A percentile compares a stretch with the other conserved stretches of the same genome.
Conservation (phyloP, 2,113 vertebrate genomes). For the Myxocyprinus asiaticus region DNA sequence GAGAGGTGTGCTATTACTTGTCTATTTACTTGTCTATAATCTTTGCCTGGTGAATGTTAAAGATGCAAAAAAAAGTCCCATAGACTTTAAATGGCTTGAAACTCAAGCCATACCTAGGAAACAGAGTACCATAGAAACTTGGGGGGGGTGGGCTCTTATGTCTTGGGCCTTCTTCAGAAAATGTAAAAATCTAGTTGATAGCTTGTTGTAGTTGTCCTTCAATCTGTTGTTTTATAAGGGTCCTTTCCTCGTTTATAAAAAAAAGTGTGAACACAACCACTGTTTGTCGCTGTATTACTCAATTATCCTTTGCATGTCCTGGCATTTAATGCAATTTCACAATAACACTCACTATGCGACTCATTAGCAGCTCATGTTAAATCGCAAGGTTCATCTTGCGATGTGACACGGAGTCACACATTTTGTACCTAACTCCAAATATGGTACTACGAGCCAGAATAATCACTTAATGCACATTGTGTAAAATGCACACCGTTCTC, state of each 20-base stretch:
- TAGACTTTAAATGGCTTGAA: too few relatives aligned
- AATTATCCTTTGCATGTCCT: slow-evolving; percentile 55
- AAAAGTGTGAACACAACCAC: not conserved
- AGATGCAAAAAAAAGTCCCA: too few relatives aligned
- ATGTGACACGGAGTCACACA: not conserved
- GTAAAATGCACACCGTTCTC: slow-evolving; percentile 72
- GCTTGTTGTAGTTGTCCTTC: not conserved
- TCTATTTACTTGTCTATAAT: too few relatives aligned
- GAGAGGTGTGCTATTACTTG: too few relatives aligned
- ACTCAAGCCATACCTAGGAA: too few relatives aligned
- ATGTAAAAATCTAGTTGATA: too few relatives aligned
- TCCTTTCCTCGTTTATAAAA: not conserved
- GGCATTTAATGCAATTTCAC: slow-evolving; percentile 82
- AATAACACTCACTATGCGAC: slow-evolving; percentile 77
- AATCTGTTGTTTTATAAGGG: not conserved
- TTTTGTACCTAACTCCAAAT: slow-evolving; percentile 65
- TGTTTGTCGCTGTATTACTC: slow-evolving; percentile 39
- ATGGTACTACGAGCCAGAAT: slow-evolving; percentile 74
- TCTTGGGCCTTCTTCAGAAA: too few relatives aligned
- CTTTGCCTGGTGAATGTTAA: too few relatives aligned
- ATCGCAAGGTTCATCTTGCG: slow-evolving; percentile 42
- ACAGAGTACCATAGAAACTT: too few relatives aligned
- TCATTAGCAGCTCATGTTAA: slow-evolving; percentile 78
- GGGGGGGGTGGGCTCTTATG: too few relatives aligned
- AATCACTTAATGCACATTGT: slow-evolving; percentile 77